Evolutionary conservation across 2,797 vertebrate species (phyloP), one percentile per base, ranked within the genome.

Genomic region (Gobionotothen gibberifrons): DNA sequence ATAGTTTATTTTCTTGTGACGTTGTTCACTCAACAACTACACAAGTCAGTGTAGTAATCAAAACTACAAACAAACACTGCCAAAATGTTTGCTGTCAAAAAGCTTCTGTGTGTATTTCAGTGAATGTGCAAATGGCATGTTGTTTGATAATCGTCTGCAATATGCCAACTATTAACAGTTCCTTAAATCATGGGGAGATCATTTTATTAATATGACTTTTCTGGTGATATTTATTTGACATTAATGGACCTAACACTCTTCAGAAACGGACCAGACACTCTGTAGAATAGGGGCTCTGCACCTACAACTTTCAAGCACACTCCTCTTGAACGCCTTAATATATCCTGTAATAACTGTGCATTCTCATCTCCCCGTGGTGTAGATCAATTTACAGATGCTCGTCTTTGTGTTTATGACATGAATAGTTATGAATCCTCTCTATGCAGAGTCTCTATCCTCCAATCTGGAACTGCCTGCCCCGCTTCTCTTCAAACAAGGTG

Each of bases 321-420:
- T 84, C 74, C 83, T 87, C 81, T 78, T 21, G 36, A 81, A 77
- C 48, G 83, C 90, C 85, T 91, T 90, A 87, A 90, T 72, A 74
- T 79, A 69, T 68, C 40, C 82, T 86, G 62, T 84, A 69, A 75
- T 65, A 79, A 69, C 68, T 76, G 67, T 74, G 76, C 49, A 58
- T 55, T 72, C 51, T 75, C 57, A 76, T 79, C 46, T 75, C 62
- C 39, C 53, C 46, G 40, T 70, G 76, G 55, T 84, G 67, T 74
- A 72, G 63, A 75, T 79, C 67, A 48, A 60, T 81, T 73, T 74
- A 71, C 64, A 61, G 64, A 79, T 65, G 65, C 66, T 78, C 55
- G 55, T 72, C 16, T 60, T 61, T 71, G 68, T 83, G 69, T 89
- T 81, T 76, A 58, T 84, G 78, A 82, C 67, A 79, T 76, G 42